Percentiles rank a stretch among this genome's conserved stretches.
These are phyloP conservation scores for Philantomba maxwellii DNA, from an alignment of 2,113 vertebrate genomes.

Conservation along the genomic window DNA sequence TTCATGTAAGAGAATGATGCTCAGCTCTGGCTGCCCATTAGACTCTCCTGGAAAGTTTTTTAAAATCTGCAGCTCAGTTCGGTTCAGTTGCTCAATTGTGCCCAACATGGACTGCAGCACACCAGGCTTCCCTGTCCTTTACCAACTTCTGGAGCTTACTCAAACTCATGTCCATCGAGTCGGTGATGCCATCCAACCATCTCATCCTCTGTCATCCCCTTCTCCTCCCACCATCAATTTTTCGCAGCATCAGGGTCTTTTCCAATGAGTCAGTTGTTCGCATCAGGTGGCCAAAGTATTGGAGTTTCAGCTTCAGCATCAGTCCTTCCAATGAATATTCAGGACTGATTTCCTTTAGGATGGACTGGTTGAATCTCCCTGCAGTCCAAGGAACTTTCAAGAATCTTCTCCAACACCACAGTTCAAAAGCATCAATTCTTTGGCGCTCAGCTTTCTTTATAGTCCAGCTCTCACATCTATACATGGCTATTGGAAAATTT, in stretches of 20 bases:
- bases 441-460: background rate
- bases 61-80: background rate
- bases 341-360: background rate
- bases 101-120: background rate
- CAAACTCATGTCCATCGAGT: background rate
- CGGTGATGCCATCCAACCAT: background rate
- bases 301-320: background rate
- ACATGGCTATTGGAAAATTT: background rate
- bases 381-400: background rate
- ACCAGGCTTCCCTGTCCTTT: background rate
- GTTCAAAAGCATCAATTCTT: background rate
- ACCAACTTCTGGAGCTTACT: background rate
- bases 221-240: background rate
- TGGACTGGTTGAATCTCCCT: background rate
- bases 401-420: background rate
- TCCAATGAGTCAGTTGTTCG: accelerated
- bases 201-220: background rate
- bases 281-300: background rate
- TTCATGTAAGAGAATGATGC: background rate
- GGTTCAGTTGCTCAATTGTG: background rate
- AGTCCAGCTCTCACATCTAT: background rate
- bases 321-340: background rate
- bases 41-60: background rate
- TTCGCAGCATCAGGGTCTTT: background rate
- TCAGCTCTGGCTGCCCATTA: background rate